Conservation (phyloP, 2,888 invertebrate species). For the Noctua janthina region DNA sequence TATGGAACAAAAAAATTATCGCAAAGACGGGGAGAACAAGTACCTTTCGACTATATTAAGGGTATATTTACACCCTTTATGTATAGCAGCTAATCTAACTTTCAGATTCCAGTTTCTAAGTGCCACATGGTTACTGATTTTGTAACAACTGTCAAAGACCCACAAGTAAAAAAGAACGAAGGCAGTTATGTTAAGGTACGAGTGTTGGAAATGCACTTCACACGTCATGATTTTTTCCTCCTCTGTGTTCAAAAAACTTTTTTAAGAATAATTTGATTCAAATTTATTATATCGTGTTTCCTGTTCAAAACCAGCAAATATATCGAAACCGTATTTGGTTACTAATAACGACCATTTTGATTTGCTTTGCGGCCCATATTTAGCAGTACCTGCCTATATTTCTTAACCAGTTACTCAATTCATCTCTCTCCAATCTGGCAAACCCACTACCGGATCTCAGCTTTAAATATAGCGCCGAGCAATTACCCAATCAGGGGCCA, state of each 20-base stretch:
- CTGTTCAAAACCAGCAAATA: not conserved
- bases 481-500: constrained; percentile 39
- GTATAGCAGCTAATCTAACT: too few species aligned
- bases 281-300: not conserved
- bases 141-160: not conserved
- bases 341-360: too few species aligned
- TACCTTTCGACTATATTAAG: too few species aligned
- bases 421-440: constrained; percentile 9
- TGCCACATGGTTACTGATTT: not conserved
- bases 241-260: not conserved
- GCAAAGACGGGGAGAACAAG: too few species aligned
- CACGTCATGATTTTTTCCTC: not conserved
- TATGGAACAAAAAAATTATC: too few species aligned
- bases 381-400: not conserved
- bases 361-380: too few species aligned
- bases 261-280: not conserved
- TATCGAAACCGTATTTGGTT: not conserved
- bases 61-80: too few species aligned
- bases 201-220: not conserved
- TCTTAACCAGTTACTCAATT: constrained; percentile 19
- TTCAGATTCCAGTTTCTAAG: not conserved
- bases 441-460: constrained; percentile 35
- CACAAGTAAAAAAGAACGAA: not conserved
- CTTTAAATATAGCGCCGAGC: constrained; percentile 37
- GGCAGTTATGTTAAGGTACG: too few species aligned